phyloP scores from a whole-genome alignment of 2,888 invertebrate species.

The Patella depressa region DNA sequence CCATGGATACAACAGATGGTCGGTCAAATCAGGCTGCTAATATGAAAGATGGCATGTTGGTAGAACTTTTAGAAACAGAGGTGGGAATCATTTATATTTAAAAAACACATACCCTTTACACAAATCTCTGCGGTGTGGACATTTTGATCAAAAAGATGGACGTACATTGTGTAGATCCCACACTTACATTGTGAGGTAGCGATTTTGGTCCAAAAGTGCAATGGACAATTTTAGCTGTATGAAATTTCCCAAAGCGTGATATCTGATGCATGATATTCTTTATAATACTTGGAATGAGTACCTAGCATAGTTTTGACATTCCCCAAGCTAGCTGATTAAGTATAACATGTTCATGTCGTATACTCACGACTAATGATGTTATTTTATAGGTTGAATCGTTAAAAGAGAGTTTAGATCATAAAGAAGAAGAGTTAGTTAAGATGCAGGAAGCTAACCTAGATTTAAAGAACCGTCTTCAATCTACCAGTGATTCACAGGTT shows the following conservation, averaged over 20 bases:
- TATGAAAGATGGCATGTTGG: conserved; percentile 55
- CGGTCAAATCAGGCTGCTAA: conserved; percentile 29
- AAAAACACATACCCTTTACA: too few relatives aligned
- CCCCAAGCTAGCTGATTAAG: too few relatives aligned
- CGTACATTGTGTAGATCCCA: background rate
- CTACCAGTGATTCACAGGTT: conserved; percentile 55
- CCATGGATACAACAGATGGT: background rate
- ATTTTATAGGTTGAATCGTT: conserved; percentile 56
- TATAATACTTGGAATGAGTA: too few relatives aligned
- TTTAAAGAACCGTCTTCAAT: conserved; percentile 57
- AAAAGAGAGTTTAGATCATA: conserved; percentile 59
- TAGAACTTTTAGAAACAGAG: conserved; percentile 66
- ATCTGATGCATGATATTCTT: too few relatives aligned
- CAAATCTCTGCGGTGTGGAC: background rate
- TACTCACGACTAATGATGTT: background rate
- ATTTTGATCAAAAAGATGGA: background rate
- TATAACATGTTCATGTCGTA: too few relatives aligned
- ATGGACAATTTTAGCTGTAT: too few relatives aligned
- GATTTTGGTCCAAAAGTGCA: too few relatives aligned
- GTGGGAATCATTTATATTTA: conserved; percentile 34
- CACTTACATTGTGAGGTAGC: too few relatives aligned
- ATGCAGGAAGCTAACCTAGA: conserved; percentile 61
- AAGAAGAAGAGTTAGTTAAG: conserved; percentile 58
- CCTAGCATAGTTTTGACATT: too few relatives aligned
- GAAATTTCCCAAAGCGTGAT: too few relatives aligned